Percentiles rank a stretch among this genome's conserved stretches.
phyloP scores from a whole-genome alignment of 2,113 vertebrate species.

The Vulpes lagopus region DNA sequence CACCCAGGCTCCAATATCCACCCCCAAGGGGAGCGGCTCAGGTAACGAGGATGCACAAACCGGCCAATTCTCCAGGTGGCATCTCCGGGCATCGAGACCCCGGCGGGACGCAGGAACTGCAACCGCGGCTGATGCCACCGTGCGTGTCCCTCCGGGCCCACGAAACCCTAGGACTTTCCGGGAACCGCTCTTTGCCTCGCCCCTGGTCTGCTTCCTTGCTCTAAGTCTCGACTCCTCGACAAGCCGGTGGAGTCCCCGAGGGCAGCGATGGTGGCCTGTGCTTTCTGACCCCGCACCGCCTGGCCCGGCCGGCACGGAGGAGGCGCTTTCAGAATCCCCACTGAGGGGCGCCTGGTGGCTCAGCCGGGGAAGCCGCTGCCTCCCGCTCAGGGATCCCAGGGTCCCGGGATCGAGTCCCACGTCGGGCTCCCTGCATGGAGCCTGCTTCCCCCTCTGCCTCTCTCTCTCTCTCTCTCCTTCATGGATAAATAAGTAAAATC shows the following conservation, averaged over 20 bases:
- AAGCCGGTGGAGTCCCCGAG: neutral
- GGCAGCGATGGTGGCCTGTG: neutral
- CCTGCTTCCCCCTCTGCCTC: too few relatives aligned
- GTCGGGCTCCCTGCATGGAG: too few relatives aligned
- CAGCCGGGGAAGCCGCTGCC: too few relatives aligned
- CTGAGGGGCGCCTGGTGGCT: too few relatives aligned
- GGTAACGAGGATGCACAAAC: neutral
- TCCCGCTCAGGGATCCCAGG: too few relatives aligned
- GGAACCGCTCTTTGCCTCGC: neutral
- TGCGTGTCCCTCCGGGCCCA: accelerated
- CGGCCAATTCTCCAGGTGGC: neutral
- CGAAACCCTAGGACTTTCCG: neutral
- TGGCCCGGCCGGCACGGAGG: neutral
- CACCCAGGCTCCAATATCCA: too few relatives aligned
- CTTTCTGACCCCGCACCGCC: neutral
- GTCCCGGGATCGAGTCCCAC: too few relatives aligned
- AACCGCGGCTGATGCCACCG: accelerated
- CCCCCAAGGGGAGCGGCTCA: neutral
- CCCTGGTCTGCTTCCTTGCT: neutral
- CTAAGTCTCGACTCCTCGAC: neutral
- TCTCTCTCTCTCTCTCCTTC: too few relatives aligned
- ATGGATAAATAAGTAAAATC: too few relatives aligned
- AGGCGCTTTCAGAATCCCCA: neutral
- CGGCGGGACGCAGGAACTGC: accelerated
- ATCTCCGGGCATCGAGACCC: neutral